Evolutionary conservation across 2,113 vertebrate species (phyloP).

Genomic region (Acrocephalus arundinaceus): DNA sequence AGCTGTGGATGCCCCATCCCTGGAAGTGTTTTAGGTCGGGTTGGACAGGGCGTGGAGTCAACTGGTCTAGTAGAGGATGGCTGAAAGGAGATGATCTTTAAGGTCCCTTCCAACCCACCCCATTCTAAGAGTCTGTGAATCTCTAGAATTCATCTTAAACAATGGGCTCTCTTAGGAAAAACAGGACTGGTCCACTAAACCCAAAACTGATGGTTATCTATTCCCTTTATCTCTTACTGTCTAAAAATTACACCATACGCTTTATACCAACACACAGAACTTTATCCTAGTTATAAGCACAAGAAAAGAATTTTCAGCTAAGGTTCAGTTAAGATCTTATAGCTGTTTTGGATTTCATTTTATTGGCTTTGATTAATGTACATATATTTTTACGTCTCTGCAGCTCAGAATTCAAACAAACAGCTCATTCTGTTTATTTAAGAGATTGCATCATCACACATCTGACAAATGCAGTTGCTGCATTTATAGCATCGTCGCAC

Average conservation of each 20-base stretch:
- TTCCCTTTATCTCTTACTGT: not conserved
- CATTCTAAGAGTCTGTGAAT: not conserved
- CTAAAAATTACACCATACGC: not conserved
- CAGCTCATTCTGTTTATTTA: constrained; percentile 71
- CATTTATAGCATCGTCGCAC: constrained; percentile 53
- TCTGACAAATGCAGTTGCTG: constrained; percentile 73
- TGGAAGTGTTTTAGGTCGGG: not conserved
- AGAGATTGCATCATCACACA: constrained; percentile 72
- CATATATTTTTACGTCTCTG: constrained; percentile 45
- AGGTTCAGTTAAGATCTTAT: constrained; percentile 4
- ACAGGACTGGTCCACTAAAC: not conserved
- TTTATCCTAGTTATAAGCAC: constrained; percentile 9
- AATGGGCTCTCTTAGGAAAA: not conserved
- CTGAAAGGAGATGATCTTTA: not conserved
- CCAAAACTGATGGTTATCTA: not conserved
- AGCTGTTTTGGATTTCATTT: constrained; percentile 37
- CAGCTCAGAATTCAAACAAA: constrained; percentile 69
- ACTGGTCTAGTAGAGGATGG: not conserved
- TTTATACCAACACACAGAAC: not conserved
- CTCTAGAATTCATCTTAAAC: not conserved
- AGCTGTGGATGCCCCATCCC: not conserved
- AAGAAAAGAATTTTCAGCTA: constrained; percentile 24
- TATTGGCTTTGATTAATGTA: constrained; percentile 15
- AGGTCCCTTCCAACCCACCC: not conserved
- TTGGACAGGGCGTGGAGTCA: not conserved